Base-by-base conservation (phyloP, 2,888 invertebrate species). In the Boloria selene region DNA sequence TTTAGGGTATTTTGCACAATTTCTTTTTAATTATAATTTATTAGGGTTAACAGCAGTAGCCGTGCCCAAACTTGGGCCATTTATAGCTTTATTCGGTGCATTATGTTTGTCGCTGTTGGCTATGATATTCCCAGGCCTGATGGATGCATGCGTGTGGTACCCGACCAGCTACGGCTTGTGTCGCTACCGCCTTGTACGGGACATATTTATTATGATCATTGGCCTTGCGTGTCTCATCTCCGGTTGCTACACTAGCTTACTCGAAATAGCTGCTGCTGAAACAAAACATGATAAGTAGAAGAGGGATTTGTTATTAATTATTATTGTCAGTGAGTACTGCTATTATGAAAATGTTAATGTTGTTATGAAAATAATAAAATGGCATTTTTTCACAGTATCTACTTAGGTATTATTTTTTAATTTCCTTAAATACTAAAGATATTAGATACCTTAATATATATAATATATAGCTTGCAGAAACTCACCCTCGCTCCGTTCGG, bases 91-190 rank as follows among this genome's bases (percentile, higher is more conserved):
- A n/a, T 94, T 96, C 72, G 98, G 98, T n/a, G 97, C 98, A 0
- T 91, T 98, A 3, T 97, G 97, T 70, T 92, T 97, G 42, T 96
- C 97, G 0, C 95, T 96, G 0, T 90, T 98, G 71, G 97, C 97
- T 0, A 89, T 98, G 51, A 95, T 97, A 3, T 96, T 98, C 77
- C 98, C 98, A 1, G 97, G 97, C 0, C 6, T 88, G 1, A 79
- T 88, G 75, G 86, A 87, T 68, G 18, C 77, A 6, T 83, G 84
- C 95, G 26, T 85, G 16, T 80, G 77, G 77, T 86, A 86, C 71
- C 82, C 82, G 0, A 52, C 75, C 14, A 38, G 70, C 0, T 85
- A 83, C 68, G 87, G 87, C n/a, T 0, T 42, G 0, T 70, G 70
- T n/a, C 42, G 49, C 4, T 82, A 79, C 71, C 80, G 77, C 47